These are phyloP conservation scores for Pangasius sanitwongsei DNA, from an alignment of 2,797 vertebrate genomes.

Conservation along the genomic window DNA sequence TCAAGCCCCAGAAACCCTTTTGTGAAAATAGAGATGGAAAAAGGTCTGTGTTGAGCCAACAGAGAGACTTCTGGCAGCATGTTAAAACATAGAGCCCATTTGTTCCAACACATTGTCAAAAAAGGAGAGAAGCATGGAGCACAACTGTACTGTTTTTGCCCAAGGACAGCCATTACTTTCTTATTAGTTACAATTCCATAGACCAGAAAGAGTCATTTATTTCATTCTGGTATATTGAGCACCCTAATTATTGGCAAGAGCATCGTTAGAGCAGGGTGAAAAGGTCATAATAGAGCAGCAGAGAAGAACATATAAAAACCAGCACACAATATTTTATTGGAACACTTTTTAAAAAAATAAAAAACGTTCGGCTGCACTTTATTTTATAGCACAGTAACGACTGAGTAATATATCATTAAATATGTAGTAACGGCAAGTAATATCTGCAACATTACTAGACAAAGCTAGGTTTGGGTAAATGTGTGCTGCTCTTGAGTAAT, in stretches of 20 bases:
- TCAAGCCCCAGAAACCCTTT: conserved; percentile 14
- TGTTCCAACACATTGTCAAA: conserved; percentile 39
- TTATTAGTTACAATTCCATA: conserved; percentile 36
- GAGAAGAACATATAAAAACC: neutral
- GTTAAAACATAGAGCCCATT: conserved; percentile 31
- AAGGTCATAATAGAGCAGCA: conserved; percentile 9
- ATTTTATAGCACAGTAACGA: neutral
- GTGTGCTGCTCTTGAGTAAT: neutral
- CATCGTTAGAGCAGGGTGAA: neutral
- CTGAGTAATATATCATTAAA: neutral
- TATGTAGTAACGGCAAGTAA: neutral
- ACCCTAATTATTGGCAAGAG: conserved; percentile 32
- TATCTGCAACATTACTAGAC: neutral
- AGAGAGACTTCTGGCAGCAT: conserved; percentile 28
- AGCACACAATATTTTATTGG: neutral
- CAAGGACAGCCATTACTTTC: conserved; percentile 33
- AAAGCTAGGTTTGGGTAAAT: neutral
- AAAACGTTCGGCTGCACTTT: neutral
- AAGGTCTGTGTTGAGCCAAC: conserved; percentile 14
- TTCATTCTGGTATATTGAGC: conserved; percentile 21
- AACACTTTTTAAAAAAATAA: neutral
- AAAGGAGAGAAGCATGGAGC: conserved; percentile 28
- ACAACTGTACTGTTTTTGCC: conserved; percentile 28
- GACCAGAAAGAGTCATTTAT: conserved; percentile 26
- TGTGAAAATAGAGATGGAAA: neutral